Evolutionary conservation across 2,797 vertebrate genomes (phyloP), one percentile per base, ranked within the genome.

Genomic region (Rhinella marina): DNA sequence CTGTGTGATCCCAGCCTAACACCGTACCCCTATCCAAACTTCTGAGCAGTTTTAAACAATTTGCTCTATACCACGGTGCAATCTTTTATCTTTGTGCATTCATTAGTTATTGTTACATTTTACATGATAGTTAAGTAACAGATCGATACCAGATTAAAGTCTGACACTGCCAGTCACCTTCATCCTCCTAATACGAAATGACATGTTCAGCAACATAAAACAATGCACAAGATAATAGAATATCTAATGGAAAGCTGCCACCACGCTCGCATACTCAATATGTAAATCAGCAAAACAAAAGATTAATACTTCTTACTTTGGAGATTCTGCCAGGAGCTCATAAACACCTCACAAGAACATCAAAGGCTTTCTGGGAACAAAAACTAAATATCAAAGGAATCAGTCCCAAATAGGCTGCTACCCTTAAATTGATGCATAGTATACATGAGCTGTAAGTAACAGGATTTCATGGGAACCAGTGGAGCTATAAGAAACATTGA

Each of bases 261-360:
- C 23, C 73, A 59, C 41, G 48, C 75, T 79, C 72, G 32, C 82
- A 27, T 86, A 16, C 41, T 88, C 79, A 77, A 61, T 88, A 85
- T 88, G 83, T 88, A 88, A 85, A 88, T 88, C 78, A 86, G 68
- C 83, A 88, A 88, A 88, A 88, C 88, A 88, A 88, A 88, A 86
- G 84, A 75, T 81, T 88, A 85, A 86, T 80, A 64, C 84, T 81
- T 56, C 77, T 86, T 88, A 73, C 88, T 88, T 82, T 82, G 78
- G 83, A 88, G 59, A 85, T 73, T 88, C 62, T 88, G 88, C 84
- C 88, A 88, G 84, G 77, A 88, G 88, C 88, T 88, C 83, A 85
- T 88, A 88, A 88, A 88, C 84, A 88, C 88, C 88, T 86, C 88
- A 85, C 78, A 76, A 61, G 52, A 86, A 88, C 88, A 88, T 88